Evolutionary conservation across 2,797 vertebrate species (phyloP).

Genomic region (Karalla daura): DNA sequence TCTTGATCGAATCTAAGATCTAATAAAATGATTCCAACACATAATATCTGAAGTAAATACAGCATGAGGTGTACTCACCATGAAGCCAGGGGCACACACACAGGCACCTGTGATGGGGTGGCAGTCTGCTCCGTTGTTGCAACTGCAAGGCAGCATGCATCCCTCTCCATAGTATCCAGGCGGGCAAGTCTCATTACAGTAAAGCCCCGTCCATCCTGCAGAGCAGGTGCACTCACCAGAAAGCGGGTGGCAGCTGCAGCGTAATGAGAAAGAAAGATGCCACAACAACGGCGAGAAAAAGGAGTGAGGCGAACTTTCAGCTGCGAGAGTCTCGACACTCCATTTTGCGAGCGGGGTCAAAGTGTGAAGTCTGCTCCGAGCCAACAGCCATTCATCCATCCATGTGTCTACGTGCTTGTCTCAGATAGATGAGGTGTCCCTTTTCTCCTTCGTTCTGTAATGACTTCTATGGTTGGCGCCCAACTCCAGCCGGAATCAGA

Average conservation of each 20-base stretch:
- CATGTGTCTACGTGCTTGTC: slow-evolving; percentile 47
- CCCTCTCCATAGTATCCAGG: slow-evolving; percentile 90
- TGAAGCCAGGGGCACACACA: slow-evolving; percentile 92
- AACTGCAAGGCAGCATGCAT: slow-evolving; percentile 89
- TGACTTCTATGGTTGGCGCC: slow-evolving; percentile 72
- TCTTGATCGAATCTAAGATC: slow-evolving; percentile 12
- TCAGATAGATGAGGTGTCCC: slow-evolving; percentile 74
- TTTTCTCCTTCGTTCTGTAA: slow-evolving; percentile 80
- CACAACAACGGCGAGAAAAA: slow-evolving; percentile 48
- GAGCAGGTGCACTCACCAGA: slow-evolving; percentile 95
- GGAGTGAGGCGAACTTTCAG: slow-evolving; percentile 43
- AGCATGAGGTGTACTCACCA: slow-evolving; percentile 80
- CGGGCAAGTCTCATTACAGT: slow-evolving; percentile 96
- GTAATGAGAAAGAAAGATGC: slow-evolving; percentile 62
- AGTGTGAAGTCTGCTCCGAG: slow-evolving; percentile 50
- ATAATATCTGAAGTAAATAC: slow-evolving; percentile 16
- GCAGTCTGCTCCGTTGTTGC: slow-evolving; percentile 94
- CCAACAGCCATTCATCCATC: slow-evolving; percentile 69
- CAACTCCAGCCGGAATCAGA: slow-evolving; percentile 74
- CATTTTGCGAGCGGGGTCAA: slow-evolving; percentile 61
- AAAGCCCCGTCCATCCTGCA: slow-evolving; percentile 93
- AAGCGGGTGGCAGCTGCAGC: slow-evolving; percentile 93
- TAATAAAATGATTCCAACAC: slow-evolving; percentile 13
- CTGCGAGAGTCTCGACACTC: slow-evolving; percentile 57
- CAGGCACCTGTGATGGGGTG: slow-evolving; percentile 91